Conservation (phyloP, 2,888 invertebrate species). For the Caenorhabditis sp. region DNA sequence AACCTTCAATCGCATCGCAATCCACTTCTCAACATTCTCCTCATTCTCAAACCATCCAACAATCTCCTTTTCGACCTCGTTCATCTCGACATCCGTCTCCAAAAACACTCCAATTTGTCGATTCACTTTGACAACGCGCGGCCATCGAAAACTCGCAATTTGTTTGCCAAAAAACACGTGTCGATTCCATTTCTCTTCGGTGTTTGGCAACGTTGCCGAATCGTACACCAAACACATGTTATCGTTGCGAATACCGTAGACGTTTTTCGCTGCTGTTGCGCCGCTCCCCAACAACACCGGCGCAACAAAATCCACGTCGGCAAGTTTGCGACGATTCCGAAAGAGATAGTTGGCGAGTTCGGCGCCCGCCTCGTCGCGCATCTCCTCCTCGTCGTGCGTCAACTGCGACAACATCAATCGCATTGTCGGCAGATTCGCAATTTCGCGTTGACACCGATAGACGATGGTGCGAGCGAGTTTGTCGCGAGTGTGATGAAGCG, state of each 20-base stretch:
- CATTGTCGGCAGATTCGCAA: conserved; percentile 30
- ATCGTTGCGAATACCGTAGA: conserved; percentile 26
- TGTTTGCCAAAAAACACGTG: conserved; percentile 39
- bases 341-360: conserved; percentile 41
- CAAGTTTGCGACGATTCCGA: conserved; percentile 48
- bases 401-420: conserved; percentile 19
- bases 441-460: conserved; percentile 22
- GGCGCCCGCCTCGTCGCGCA: conserved; percentile 32
- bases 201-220: conserved; percentile 43
- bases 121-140: conserved; percentile 25
- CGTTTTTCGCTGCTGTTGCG: no score
- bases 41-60: conserved; percentile 18
- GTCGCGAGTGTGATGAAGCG: conserved; percentile 31
- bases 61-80: conserved; percentile 14
- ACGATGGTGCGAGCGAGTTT: conserved; percentile 35
- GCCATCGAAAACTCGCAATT: conserved; percentile 42
- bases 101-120: conserved; percentile 21
- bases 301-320: conserved; percentile 22
- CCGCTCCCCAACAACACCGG: conserved; percentile 14
- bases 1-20: not conserved
- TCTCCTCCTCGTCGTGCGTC: conserved; percentile 31
- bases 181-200: conserved; percentile 46
- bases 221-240: conserved; percentile 47
- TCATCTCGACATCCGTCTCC: conserved; percentile 3
- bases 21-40: conserved; percentile 5